Conservation (phyloP, 1,140 invertebrate species). For the Arion vulgaris region DNA sequence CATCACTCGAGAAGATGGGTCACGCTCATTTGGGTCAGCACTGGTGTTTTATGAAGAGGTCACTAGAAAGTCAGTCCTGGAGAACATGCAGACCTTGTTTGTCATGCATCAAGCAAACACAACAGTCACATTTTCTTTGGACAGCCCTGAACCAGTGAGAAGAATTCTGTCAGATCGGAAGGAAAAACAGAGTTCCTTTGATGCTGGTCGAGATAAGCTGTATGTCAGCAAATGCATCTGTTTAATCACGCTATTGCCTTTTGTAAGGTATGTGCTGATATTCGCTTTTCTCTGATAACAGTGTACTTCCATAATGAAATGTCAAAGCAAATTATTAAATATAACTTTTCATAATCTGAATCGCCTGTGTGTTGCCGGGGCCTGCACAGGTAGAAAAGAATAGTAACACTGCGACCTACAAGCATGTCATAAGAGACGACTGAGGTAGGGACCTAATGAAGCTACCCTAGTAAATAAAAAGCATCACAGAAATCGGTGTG, state of each 20-base stretch:
- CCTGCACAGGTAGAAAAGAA: too few species aligned
- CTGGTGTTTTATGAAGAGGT: slow-evolving; percentile 97
- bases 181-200: slow-evolving; percentile 81
- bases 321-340: not conserved
- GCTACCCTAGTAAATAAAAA: too few species aligned
- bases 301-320: too few species aligned
- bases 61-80: slow-evolving; percentile 90
- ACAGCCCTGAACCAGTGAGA: slow-evolving; percentile 57
- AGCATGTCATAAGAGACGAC: too few species aligned
- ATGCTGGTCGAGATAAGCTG: slow-evolving; percentile 92
- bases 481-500: too few species aligned
- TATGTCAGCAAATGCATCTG: slow-evolving; percentile 94
- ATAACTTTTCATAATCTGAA: not conserved
- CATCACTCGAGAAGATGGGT: slow-evolving; percentile 96
- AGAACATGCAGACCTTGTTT: slow-evolving; percentile 94
- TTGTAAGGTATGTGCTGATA: slow-evolving; percentile 77
- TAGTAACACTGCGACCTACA: too few species aligned
- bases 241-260: slow-evolving; percentile 90
- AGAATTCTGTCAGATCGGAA: slow-evolving; percentile 44
- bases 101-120: slow-evolving; percentile 91
- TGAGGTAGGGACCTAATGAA: too few species aligned
- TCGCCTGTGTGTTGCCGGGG: too few species aligned
- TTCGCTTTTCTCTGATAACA: too few species aligned
- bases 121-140: slow-evolving; percentile 40
- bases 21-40: slow-evolving; percentile 92